Evolutionary conservation across 2,888 invertebrate species (phyloP).

Genomic region (Lomographa bimaculata): DNA sequence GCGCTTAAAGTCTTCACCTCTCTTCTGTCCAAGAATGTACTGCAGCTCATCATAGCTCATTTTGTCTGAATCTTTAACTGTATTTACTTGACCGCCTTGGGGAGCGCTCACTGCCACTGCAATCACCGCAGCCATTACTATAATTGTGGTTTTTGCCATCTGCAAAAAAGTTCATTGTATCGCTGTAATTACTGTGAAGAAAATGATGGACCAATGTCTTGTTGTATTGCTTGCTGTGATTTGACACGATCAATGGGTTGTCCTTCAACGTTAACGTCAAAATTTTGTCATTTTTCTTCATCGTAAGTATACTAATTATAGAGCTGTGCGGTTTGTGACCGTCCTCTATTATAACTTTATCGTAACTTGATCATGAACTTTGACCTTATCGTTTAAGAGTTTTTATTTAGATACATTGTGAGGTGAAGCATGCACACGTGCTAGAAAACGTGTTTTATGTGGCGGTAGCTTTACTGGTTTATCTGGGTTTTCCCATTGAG

Average conservation of each 20-base stretch:
- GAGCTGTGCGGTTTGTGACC: too few species aligned
- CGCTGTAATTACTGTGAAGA: conserved; percentile 9
- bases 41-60: conserved; percentile 59
- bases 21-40: conserved; percentile 53
- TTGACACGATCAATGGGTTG: conserved; percentile 10
- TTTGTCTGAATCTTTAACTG: conserved; percentile 54
- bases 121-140: conserved; percentile 39
- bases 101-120: conserved; percentile 46
- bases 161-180: conserved; percentile 42
- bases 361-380: too few species aligned
- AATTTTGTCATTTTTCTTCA: too few species aligned
- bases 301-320: too few species aligned
- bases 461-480: conserved; percentile 1
- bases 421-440: too few species aligned
- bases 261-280: too few species aligned
- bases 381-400: too few species aligned
- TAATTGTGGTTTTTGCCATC: conserved; percentile 46
- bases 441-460: conserved; percentile 12
- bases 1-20: conserved; percentile 40
- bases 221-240: conserved; percentile 1
- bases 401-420: too few species aligned
- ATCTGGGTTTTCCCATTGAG: conserved; percentile 29
- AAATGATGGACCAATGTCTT: conserved; percentile 6
- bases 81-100: conserved; percentile 47
- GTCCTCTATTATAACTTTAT: too few species aligned